phyloP scores from a whole-genome alignment of 2,113 vertebrate genomes.

The Etheostoma spectabile region DNA sequence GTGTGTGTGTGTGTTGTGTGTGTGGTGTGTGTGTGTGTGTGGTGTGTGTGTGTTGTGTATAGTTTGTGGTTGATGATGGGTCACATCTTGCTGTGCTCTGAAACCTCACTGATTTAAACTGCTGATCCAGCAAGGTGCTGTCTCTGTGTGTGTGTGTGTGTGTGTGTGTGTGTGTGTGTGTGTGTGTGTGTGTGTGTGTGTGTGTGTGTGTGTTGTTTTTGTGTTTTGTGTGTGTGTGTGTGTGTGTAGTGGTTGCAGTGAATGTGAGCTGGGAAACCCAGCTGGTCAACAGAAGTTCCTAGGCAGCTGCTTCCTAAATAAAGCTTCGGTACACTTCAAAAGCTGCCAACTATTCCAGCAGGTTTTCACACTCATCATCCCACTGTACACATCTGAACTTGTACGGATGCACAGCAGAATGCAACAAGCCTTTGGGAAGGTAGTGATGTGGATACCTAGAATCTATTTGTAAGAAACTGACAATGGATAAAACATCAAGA shows the following conservation, averaged over 20 bases:
- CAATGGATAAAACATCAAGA: background rate
- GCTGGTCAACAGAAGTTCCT: conserved; percentile 65
- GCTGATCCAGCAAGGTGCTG: conserved; percentile 58
- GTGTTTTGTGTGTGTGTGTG: conserved; percentile 10
- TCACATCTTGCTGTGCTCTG: conserved; percentile 54
- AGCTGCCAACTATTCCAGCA: conserved; percentile 18
- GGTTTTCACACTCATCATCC: conserved; percentile 25
- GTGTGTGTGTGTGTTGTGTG: too few species aligned
- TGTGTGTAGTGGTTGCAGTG: conserved; percentile 12
- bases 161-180: conserved; percentile 14
- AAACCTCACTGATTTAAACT: conserved; percentile 59
- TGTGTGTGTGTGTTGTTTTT: conserved; percentile 17
- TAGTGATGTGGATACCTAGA: background rate
- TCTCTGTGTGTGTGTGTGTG: too few species aligned
- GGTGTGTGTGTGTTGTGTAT: too few species aligned
- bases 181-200: background rate
- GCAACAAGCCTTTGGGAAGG: background rate
- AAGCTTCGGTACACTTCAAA: conserved; percentile 28
- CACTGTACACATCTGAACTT: conserved; percentile 7
- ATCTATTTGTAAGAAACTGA: background rate
- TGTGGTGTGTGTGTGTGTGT: too few species aligned
- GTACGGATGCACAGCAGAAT: background rate
- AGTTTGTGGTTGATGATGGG: conserved; percentile 64
- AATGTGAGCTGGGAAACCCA: conserved; percentile 56
- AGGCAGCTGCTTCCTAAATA: conserved; percentile 59